These are phyloP conservation scores for Trogon melanurus DNA, from an alignment of 2,113 vertebrate genomes.

Conservation along the genomic window DNA sequence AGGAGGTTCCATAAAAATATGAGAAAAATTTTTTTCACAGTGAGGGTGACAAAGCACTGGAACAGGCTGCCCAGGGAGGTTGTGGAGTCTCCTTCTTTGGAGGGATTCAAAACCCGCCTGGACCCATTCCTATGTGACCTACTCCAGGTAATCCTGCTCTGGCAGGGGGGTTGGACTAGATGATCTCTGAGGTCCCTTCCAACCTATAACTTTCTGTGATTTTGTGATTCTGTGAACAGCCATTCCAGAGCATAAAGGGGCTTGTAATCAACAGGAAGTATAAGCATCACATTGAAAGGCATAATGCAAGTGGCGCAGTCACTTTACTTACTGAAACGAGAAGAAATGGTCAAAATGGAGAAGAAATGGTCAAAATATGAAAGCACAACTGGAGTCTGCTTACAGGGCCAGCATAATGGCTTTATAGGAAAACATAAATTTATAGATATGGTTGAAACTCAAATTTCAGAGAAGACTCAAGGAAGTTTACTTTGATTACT, in stretches of 20 bases:
- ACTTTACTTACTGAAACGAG: neutral
- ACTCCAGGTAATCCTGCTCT: too few relatives aligned
- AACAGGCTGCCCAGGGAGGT: too few relatives aligned
- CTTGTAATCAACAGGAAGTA: neutral
- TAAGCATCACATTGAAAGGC: neutral
- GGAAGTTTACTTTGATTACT: neutral
- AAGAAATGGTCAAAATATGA: neutral
- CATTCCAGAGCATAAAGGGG: neutral
- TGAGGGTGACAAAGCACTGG: too few relatives aligned
- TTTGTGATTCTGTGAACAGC: too few relatives aligned
- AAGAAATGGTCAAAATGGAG: neutral
- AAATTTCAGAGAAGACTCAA: neutral
- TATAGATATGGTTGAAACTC: neutral
- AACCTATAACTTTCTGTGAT: too few relatives aligned
- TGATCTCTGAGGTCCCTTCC: too few relatives aligned
- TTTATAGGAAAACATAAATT: neutral
- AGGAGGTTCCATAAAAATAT: too few relatives aligned
- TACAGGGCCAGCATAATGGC: neutral
- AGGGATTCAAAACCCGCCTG: too few relatives aligned
- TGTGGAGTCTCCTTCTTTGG: too few relatives aligned
- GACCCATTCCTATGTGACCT: too few relatives aligned
- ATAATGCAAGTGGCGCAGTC: neutral
- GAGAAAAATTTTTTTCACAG: too few relatives aligned
- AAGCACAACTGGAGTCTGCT: neutral
- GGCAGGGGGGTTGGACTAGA: too few relatives aligned